Evolutionary conservation across 2,888 invertebrate species (phyloP).

Genomic region (Heliconius erato): DNA sequence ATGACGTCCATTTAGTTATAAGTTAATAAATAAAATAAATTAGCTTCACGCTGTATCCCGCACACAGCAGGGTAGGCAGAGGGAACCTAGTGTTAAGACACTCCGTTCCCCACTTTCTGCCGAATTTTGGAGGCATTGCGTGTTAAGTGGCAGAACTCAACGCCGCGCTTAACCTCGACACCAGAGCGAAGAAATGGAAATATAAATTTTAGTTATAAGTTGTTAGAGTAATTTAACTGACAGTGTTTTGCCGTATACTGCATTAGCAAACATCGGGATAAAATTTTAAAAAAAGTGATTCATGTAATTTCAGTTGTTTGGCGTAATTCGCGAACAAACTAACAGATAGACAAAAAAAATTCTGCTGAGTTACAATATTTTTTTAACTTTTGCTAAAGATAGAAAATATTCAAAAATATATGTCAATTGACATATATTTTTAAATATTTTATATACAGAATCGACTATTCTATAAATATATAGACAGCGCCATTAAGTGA

Average conservation of each 20-base stretch:
- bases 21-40: too few relatives aligned
- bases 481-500: constrained; percentile 14
- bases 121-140: too few relatives aligned
- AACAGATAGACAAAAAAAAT: not conserved
- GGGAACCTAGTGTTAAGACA: too few relatives aligned
- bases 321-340: not conserved
- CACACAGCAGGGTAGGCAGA: too few relatives aligned
- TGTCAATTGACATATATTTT: not conserved
- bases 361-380: too few relatives aligned
- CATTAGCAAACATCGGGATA: not conserved
- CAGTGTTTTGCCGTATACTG: not conserved
- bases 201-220: not conserved
- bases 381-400: too few relatives aligned
- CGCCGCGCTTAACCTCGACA: too few relatives aligned
- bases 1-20: not conserved
- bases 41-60: too few relatives aligned
- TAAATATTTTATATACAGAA: not conserved
- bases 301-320: not conserved
- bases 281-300: not conserved
- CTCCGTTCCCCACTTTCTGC: too few relatives aligned
- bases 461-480: not conserved
- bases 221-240: not conserved
- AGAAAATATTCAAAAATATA: too few relatives aligned
- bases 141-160: too few relatives aligned
- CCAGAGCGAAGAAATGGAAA: too few relatives aligned